Conservation (phyloP, 2,888 invertebrate species). For the Drosophila emarginata region DNA sequence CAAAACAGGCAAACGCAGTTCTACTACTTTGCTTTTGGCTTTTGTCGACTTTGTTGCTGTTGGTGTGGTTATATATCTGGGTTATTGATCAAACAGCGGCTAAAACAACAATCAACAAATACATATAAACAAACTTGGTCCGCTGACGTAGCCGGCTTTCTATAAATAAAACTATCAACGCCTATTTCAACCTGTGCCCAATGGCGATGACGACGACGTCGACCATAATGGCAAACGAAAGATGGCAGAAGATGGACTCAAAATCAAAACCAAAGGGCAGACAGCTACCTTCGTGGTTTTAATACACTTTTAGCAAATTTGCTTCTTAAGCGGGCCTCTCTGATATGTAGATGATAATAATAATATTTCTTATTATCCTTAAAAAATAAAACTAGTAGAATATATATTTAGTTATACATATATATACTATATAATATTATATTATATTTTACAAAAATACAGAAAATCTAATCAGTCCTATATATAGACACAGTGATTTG, state of each 20-base stretch:
- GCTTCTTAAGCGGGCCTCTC: too few relatives aligned
- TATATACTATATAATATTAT: too few relatives aligned
- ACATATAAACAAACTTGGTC: conserved; percentile 22
- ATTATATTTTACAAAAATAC: too few relatives aligned
- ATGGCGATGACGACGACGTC: not conserved
- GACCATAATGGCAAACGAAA: not conserved
- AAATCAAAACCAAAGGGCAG: not conserved
- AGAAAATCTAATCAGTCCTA: too few relatives aligned
- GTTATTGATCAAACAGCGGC: conserved; percentile 61
- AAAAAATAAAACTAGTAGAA: too few relatives aligned
- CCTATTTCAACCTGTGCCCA: conserved; percentile 1
- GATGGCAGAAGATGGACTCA: not conserved
- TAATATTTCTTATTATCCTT: too few relatives aligned
- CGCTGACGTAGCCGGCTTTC: conserved; percentile 54
- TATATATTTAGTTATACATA: too few relatives aligned
- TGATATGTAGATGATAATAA: too few relatives aligned
- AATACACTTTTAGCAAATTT: too few relatives aligned
- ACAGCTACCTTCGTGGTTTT: too few relatives aligned
- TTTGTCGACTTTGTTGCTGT: conserved; percentile 26
- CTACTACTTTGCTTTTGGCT: conserved; percentile 20
- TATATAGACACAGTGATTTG: too few relatives aligned
- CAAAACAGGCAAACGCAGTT: conserved; percentile 23
- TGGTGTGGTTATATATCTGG: conserved; percentile 36
- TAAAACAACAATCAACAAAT: conserved; percentile 11
- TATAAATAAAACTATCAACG: conserved; percentile 44